Base-by-base conservation (phyloP, 2,113 vertebrate genomes). In the Phalacrocorax carbo region DNA sequence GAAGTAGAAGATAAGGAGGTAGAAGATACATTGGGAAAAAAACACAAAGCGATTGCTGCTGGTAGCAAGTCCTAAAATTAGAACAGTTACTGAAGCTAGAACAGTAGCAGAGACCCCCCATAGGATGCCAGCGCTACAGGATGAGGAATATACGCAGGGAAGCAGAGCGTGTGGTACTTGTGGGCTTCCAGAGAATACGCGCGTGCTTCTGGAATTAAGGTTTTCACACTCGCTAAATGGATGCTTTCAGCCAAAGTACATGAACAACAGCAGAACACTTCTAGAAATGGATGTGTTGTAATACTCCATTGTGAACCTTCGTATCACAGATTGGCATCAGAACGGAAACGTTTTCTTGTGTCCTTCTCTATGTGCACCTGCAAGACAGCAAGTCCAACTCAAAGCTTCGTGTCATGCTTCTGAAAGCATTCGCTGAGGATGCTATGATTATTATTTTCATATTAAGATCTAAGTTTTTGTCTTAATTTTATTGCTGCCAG, bases 141-240 rank as follows among this genome's bases (percentile, higher is more conserved):
- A 98, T 64, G 96, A 98, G 68, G 30, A 57, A 18, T 98, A 98
- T 3, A 97, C 98, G 34, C 79, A 70, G 91, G 94, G 98, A 85
- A 98, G 98, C 81, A 16, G 25, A 80, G 49, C 98, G 61, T 96
- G 86, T 13, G 70, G 98, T 13, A 98, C 96, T 86, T 94, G 84
- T 1, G 91, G 96, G 19, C 88, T 97, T 44, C 48, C 90, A 0
- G 95, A 98, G 46, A 96, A 98, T 77, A 98, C 87, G 0, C 8
- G 97, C 94, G 98, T 98, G 73, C 97, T 99, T 49, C 98, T 98
- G 98, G 98, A 98, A 98, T 98, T 98, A 46, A 15, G 22, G 65
- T 48, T 70, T 21, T 60, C 55, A 52, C 16, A 22, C 46, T 48
- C 79, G n/a, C 26, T 79, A 54, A 55, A 40, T 32, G 34, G 46